Conservation (phyloP, 2,888 invertebrate species). For the Idaea straminata region DNA sequence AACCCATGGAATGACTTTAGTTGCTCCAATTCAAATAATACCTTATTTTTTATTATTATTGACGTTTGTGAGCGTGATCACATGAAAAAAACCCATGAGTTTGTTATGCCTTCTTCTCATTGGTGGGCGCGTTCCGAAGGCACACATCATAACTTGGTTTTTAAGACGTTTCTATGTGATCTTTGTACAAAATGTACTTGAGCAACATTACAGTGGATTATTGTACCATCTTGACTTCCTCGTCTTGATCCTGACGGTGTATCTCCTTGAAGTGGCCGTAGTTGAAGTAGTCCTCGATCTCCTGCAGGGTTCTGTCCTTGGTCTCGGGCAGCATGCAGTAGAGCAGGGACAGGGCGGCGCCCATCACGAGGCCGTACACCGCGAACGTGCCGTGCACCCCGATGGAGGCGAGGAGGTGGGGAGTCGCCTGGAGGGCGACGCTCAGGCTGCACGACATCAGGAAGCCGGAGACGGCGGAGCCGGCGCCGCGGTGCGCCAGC, state of each 20-base stretch:
- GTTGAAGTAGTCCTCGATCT: constrained; percentile 79
- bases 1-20: no score
- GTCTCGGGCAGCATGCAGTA: constrained; percentile 81
- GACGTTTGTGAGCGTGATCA: no score
- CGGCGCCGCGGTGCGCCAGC: constrained; percentile 50
- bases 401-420: neutral
- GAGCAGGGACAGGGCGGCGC: constrained; percentile 47
- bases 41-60: no score
- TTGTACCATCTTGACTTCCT: constrained; percentile 6
- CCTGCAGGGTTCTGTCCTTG: constrained; percentile 80
- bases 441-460: constrained; percentile 30
- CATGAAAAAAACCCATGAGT: no score
- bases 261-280: constrained; percentile 12
- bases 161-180: no score
- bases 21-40: no score
- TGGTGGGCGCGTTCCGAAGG: no score
- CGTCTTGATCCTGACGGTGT: constrained; percentile 11
- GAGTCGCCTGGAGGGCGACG: neutral
- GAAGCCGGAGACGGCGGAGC: constrained; percentile 41
- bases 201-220: no score
- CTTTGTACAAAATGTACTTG: no score
- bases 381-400: neutral
- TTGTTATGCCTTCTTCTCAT: no score
- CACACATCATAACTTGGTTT: no score
- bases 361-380: constrained; percentile 38